A percentile compares a stretch with the other conserved stretches of the same genome.
Evolutionary conservation across 2,797 vertebrate species (phyloP).

Genomic region (Gallinago stenura): DNA sequence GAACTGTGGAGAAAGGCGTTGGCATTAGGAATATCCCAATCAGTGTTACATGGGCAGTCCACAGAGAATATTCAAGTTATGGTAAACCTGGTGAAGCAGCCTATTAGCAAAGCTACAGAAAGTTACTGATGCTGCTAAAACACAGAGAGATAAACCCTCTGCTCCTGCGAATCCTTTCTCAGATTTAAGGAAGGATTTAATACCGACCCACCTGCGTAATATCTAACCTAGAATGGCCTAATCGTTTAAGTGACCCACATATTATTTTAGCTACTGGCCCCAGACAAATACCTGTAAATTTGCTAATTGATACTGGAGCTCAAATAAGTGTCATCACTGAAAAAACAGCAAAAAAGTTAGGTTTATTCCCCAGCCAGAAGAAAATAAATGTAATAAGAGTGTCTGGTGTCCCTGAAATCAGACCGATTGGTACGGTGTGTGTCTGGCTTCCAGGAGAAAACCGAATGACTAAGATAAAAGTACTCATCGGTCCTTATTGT

Average conservation of each 20-base stretch:
- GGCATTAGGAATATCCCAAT: not conserved
- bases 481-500: not conserved
- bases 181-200: not conserved
- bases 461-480: not conserved
- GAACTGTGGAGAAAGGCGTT: not conserved
- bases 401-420: not conserved
- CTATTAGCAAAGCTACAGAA: not conserved
- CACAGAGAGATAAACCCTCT: not conserved
- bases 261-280: not conserved
- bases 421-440: not conserved
- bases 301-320: not conserved
- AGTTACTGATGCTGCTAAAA: not conserved
- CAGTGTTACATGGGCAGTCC: not conserved
- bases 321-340: not conserved
- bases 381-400: not conserved
- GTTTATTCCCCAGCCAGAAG: not conserved
- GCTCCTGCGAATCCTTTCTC: not conserved
- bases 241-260: not conserved
- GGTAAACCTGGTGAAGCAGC: not conserved
- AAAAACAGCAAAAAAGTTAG: not conserved
- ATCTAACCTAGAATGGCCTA: not conserved
- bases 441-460: not conserved
- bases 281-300: not conserved
- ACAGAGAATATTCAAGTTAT: not conserved
- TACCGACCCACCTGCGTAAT: not conserved